Conservation (phyloP, 2,797 vertebrate genomes). For the Lemur catta region DNA sequence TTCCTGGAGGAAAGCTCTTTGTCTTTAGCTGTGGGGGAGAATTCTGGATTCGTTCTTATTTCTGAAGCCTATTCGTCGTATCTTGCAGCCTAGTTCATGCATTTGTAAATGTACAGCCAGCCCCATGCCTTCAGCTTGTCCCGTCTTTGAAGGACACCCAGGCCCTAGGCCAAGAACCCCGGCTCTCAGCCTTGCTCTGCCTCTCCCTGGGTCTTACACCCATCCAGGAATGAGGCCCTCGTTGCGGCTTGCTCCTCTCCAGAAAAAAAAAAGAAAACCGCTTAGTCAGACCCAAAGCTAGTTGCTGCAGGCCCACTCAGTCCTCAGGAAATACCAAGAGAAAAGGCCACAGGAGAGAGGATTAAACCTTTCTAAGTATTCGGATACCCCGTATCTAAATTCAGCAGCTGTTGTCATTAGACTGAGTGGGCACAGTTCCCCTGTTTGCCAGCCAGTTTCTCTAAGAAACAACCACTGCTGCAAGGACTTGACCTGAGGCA, state of each 20-base stretch:
- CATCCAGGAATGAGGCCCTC: slow-evolving; percentile 53
- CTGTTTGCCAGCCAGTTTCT: background rate
- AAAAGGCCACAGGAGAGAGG: slow-evolving; percentile 27
- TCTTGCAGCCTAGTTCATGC: background rate
- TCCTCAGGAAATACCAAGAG: slow-evolving; percentile 71
- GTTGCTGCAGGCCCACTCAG: slow-evolving; percentile 67
- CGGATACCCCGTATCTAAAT: background rate
- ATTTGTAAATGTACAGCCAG: background rate
- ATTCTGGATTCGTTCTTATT: background rate
- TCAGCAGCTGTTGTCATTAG: background rate
- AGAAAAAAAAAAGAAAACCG: slow-evolving; percentile 51
- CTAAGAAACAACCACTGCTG: background rate
- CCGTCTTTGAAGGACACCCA: background rate
- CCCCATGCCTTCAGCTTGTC: background rate
- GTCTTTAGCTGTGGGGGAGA: background rate
- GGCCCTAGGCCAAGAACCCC: background rate
- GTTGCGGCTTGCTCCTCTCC: slow-evolving; percentile 59
- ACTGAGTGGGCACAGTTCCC: background rate
- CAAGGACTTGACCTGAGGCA: accelerated
- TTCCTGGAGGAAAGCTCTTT: background rate
- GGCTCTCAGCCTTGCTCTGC: background rate
- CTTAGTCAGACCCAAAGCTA: slow-evolving; percentile 76
- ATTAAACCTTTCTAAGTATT: background rate
- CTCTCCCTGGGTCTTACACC: background rate
- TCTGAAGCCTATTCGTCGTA: accelerated